phyloP scores from a whole-genome alignment of 2,113 vertebrate species.

The Perca flavescens region DNA sequence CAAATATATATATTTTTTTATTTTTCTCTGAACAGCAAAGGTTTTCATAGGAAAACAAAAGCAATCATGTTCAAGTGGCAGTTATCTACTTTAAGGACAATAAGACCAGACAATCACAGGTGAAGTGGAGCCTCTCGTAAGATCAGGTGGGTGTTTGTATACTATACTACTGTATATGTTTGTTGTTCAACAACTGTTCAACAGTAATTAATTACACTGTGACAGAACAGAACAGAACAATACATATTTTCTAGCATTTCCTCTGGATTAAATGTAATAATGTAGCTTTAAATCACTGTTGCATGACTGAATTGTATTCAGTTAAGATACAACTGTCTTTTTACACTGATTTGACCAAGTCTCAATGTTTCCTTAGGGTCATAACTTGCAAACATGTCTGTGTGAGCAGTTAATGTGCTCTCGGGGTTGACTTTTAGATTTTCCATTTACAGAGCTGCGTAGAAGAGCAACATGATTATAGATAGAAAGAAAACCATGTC shows the following conservation, averaged over 20 bases:
- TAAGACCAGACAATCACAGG: conserved; percentile 39
- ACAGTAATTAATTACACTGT: not conserved
- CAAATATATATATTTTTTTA: not conserved
- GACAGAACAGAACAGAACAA: conserved; percentile 4
- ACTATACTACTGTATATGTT: not conserved
- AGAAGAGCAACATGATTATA: not conserved
- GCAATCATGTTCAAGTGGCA: conserved; percentile 20
- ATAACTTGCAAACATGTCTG: not conserved
- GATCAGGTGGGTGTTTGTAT: conserved; percentile 49
- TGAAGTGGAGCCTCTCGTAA: conserved; percentile 49
- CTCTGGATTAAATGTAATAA: conserved; percentile 2
- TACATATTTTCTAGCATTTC: not conserved
- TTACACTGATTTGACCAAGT: not conserved
- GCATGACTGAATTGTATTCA: not conserved
- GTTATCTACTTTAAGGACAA: conserved; percentile 13
- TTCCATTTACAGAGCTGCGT: not conserved
- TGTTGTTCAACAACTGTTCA: conserved; percentile 32
- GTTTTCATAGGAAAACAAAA: conserved; percentile 39
- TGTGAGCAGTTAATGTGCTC: not conserved
- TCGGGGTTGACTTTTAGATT: not conserved
- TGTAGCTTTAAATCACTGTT: not conserved
- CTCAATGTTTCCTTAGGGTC: not conserved
- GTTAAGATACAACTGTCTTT: not conserved
- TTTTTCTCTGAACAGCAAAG: not conserved
- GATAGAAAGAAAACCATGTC: not conserved